Percentiles rank a stretch among this genome's conserved stretches.
Conservation (phyloP, 2,888 invertebrate genomes). For the Phalangium opilio region DNA sequence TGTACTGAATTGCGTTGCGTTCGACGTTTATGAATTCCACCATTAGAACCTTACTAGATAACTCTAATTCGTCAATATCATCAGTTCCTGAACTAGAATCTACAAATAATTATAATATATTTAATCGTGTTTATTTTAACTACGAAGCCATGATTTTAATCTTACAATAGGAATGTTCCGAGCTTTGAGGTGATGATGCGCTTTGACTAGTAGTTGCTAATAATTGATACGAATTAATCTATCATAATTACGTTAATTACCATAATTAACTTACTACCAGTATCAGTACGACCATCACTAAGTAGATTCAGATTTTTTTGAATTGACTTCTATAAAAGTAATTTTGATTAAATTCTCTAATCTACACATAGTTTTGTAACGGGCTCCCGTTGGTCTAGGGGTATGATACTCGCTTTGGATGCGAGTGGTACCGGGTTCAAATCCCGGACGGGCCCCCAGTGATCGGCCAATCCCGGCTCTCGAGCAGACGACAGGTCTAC, state of each 20-base stretch:
- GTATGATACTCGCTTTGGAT: no score
- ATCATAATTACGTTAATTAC: neutral
- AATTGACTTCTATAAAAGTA: conserved; percentile 23
- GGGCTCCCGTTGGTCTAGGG: no score
- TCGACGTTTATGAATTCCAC: no score
- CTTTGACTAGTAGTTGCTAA: conserved; percentile 38
- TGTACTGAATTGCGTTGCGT: no score
- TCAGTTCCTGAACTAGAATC: conserved; percentile 12
- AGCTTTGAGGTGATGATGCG: conserved; percentile 20
- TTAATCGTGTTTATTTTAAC: neutral
- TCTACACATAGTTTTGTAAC: no score
- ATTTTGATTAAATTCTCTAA: no score
- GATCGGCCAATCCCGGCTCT: no score
- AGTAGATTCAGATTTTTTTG: conserved; percentile 24
- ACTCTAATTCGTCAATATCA: conserved; percentile 15
- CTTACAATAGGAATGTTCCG: neutral
- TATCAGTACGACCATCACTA: conserved; percentile 31
- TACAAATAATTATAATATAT: neutral
- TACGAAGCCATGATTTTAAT: neutral
- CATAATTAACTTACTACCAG: neutral
- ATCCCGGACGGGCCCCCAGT: no score
- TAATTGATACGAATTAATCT: neutral
- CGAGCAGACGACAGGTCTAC: no score
- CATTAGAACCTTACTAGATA: conserved; percentile 13
- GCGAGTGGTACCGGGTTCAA: no score